phyloP scores from a whole-genome alignment of 2,888 invertebrate species.

The Drosophila picticornis region DNA sequence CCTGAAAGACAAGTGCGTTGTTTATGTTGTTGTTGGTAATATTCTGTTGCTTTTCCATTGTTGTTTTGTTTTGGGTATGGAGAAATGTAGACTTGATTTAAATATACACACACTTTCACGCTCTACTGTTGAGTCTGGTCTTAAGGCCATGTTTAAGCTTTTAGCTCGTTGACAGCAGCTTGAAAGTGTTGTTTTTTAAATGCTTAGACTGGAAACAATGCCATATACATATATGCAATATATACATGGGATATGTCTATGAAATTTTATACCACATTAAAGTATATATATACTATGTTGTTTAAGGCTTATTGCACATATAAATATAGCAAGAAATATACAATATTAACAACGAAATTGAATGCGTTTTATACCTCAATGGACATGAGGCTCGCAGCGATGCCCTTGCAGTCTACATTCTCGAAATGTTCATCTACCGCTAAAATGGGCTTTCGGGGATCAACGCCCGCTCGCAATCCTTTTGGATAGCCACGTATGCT shows the following conservation, averaged over 20 bases:
- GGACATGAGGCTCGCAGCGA: constrained; percentile 88
- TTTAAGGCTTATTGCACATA: constrained; percentile 65
- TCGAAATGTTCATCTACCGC: constrained; percentile 91
- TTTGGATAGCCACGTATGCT: constrained; percentile 93
- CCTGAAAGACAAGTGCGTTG: constrained; percentile 85
- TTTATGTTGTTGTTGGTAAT: constrained; percentile 71
- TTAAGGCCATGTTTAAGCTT: constrained; percentile 3
- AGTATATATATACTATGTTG: constrained; percentile 64
- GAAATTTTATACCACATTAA: constrained; percentile 67
- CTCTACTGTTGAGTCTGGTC: constrained; percentile 22
- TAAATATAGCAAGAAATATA: constrained; percentile 63
- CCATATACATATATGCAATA: constrained; percentile 39
- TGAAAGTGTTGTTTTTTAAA: constrained; percentile 46
- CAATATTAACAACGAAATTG: constrained; percentile 17
- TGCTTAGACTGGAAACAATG: constrained; percentile 67
- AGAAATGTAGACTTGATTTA: constrained; percentile 72
- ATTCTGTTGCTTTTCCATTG: constrained; percentile 27
- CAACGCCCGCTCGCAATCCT: constrained; percentile 92
- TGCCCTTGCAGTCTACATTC: constrained; percentile 88
- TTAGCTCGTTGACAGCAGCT: constrained; percentile 21
- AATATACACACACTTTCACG: constrained; percentile 44
- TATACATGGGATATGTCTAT: constrained; percentile 49
- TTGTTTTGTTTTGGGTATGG: constrained; percentile 44
- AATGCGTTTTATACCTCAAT: constrained; percentile 87
- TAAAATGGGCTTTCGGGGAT: constrained; percentile 91